Percentiles rank a stretch among this genome's conserved stretches.
These are phyloP conservation scores for Eristalis pertinax DNA, from an alignment of 2,888 invertebrate genomes.

Conservation along the genomic window DNA sequence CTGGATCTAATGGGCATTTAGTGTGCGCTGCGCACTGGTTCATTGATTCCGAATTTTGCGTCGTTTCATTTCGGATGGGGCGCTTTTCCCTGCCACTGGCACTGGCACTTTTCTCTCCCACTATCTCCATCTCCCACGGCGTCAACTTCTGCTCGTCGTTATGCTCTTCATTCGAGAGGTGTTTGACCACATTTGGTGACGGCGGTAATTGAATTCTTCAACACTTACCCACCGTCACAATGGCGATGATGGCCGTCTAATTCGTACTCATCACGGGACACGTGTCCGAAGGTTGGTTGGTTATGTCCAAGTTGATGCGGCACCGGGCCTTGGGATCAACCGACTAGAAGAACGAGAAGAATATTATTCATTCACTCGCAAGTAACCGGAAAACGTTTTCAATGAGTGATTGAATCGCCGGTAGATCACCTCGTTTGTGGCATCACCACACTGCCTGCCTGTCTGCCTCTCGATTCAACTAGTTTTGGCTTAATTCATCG, in stretches of 20 bases:
- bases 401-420: not conserved
- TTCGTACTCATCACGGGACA: slow-evolving; percentile 1
- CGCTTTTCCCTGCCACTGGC: not conserved
- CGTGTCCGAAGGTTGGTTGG: slow-evolving; percentile 10
- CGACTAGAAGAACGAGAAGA: not conserved
- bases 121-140: not conserved
- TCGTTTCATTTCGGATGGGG: slow-evolving; percentile 13
- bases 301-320: not conserved
- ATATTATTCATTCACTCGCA: slow-evolving; percentile 6
- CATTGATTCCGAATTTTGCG: slow-evolving; percentile 43
- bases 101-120: not conserved
- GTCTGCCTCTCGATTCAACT: not conserved
- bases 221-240: not conserved
- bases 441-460: not conserved
- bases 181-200: slow-evolving; percentile 37
- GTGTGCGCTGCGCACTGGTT: slow-evolving; percentile 43
- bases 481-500: slow-evolving; percentile 8
- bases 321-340: slow-evolving; percentile 13
- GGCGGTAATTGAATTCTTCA: slow-evolving; percentile 24
- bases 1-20: slow-evolving; percentile 53
- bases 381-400: slow-evolving; percentile 28
- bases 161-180: slow-evolving; percentile 3
- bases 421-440: slow-evolving; percentile 6
- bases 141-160: not conserved
- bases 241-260: not conserved